phyloP scores from a whole-genome alignment of 2,113 vertebrate species.

The Dasyornis broadbenti region DNA sequence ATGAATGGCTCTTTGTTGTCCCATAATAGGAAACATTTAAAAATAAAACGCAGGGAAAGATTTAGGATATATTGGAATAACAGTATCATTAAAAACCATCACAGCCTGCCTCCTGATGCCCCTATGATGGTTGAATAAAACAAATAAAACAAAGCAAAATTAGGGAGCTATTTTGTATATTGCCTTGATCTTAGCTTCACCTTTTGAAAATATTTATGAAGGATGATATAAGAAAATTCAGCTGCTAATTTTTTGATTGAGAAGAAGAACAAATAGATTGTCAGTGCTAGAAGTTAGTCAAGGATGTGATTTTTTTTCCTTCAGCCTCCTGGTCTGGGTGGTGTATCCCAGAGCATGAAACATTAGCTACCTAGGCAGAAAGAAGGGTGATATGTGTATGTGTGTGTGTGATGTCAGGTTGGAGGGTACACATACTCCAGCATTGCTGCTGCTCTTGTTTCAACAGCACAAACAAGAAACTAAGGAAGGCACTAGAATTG shows the following conservation, averaged over 20 bases:
- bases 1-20: slow-evolving; percentile 47
- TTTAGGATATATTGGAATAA: not conserved
- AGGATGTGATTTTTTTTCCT: not conserved
- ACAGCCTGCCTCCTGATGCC: not conserved
- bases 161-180: not conserved
- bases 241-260: not conserved
- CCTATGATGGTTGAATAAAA: not conserved
- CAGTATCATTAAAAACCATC: slow-evolving; percentile 1
- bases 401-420: not conserved
- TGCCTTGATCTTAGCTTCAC: slow-evolving; percentile 21
- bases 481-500: not conserved
- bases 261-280: not conserved
- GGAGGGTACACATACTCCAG: fast-evolving
- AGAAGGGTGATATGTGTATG: not conserved
- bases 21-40: slow-evolving; percentile 1
- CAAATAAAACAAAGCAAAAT: not conserved
- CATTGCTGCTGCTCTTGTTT: not conserved
- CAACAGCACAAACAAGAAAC: not conserved
- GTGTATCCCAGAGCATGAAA: not conserved
- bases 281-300: not conserved
- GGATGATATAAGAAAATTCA: not conserved
- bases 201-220: not conserved
- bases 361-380: not conserved
- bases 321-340: not conserved
- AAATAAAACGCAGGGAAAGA: slow-evolving; percentile 3